Conservation (phyloP, 2,888 invertebrate species). For the Leptodirus hochenwartii region DNA sequence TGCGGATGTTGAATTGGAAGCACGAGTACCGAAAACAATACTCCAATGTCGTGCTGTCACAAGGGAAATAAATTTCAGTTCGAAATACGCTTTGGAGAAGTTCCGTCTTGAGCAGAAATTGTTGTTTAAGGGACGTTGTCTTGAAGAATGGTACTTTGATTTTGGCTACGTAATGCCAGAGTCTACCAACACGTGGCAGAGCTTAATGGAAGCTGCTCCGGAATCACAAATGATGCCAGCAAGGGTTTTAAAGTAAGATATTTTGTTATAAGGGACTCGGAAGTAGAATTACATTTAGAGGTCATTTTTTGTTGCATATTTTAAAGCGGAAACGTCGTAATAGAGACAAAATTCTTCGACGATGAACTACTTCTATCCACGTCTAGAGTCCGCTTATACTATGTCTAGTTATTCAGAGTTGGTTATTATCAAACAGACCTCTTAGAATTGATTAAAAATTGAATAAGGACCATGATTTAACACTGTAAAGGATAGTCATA, state of each 20-base stretch:
- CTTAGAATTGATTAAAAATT: too few species aligned
- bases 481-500: too few species aligned
- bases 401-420: slow-evolving; percentile 45
- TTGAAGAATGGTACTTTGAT: slow-evolving; percentile 99
- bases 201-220: slow-evolving; percentile 94
- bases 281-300: too few species aligned
- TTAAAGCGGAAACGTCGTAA: slow-evolving; percentile 93
- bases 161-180: slow-evolving; percentile 98
- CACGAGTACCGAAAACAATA: slow-evolving; percentile 92
- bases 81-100: slow-evolving; percentile 84
- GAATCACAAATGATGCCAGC: slow-evolving; percentile 99
- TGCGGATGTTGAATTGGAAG: slow-evolving; percentile 82
- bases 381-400: slow-evolving; percentile 87
- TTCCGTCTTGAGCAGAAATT: slow-evolving; percentile 85
- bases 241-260: slow-evolving; percentile 79
- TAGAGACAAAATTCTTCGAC: slow-evolving; percentile 94
- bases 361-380: slow-evolving; percentile 86
- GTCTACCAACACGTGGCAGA: slow-evolving; percentile 99
- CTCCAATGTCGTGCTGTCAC: slow-evolving; percentile 83
- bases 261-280: too few species aligned
- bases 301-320: slow-evolving; percentile 29
- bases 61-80: slow-evolving; percentile 79
- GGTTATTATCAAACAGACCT: too few species aligned
- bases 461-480: too few species aligned
- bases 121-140: slow-evolving; percentile 69